Conservation (phyloP, 1,140 invertebrate genomes). For the Halesus radiatus region DNA sequence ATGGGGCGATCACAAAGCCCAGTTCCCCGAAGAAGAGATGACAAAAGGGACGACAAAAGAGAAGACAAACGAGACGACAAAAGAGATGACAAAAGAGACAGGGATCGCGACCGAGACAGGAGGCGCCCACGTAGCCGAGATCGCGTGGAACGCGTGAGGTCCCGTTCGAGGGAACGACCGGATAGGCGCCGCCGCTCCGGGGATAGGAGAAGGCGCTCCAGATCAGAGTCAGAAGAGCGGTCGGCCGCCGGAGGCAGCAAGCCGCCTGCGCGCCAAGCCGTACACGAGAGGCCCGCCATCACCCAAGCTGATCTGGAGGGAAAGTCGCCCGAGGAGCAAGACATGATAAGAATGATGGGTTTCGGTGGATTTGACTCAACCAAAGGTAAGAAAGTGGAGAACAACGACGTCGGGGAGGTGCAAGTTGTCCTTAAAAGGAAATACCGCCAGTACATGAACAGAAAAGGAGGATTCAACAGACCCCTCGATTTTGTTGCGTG, state of each 20-base stretch:
- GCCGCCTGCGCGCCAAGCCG: conserved; percentile 53
- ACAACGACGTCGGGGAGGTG: conserved; percentile 92
- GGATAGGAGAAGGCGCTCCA: conserved; percentile 66
- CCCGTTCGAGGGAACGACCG: conserved; percentile 65
- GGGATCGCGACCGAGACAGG: conserved; percentile 69
- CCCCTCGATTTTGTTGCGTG: conserved; percentile 95
- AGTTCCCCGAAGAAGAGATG: conserved; percentile 60
- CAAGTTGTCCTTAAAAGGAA: conserved; percentile 97
- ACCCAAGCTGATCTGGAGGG: conserved; percentile 80
- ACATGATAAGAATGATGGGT: conserved; percentile 97
- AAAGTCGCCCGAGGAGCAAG: conserved; percentile 91
- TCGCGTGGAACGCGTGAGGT: conserved; percentile 72
- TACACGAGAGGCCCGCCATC: conserved; percentile 64
- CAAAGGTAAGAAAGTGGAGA: conserved; percentile 95
- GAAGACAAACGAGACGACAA: conserved; percentile 63
- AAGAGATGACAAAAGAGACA: conserved; percentile 68
- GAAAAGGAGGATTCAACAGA: conserved; percentile 98
- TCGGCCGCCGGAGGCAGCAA: conserved; percentile 39
- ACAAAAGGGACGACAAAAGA: conserved; percentile 71
- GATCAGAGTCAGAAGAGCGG: conserved; percentile 57
- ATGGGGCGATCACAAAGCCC: conserved; percentile 64
- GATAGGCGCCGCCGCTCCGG: conserved; percentile 60
- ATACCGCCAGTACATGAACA: conserved; percentile 99
- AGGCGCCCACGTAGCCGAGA: conserved; percentile 69
- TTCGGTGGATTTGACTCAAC: conserved; percentile 96